Percentiles rank a stretch among this genome's conserved stretches.
Conservation (phyloP, 2,113 vertebrate species). For the Brachyhypopomus occidentalis region DNA sequence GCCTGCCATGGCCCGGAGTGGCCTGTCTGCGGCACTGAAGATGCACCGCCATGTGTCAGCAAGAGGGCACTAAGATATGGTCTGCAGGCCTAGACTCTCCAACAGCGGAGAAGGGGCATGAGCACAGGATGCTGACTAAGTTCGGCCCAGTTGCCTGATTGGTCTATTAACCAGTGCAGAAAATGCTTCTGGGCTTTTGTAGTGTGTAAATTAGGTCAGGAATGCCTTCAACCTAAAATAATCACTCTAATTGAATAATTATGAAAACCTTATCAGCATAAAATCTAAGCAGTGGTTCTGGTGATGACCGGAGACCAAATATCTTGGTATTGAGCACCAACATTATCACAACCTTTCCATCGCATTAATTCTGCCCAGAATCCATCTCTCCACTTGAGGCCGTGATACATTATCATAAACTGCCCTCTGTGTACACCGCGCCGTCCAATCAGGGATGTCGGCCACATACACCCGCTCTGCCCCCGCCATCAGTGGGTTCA, state of each 20-base stretch:
- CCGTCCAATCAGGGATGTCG: conserved; percentile 51
- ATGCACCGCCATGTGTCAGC: neutral
- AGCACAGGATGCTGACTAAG: conserved; percentile 28
- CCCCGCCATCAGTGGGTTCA: conserved; percentile 23
- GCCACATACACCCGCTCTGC: conserved; percentile 13
- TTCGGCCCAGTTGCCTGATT: conserved; percentile 33
- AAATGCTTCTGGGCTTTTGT: neutral
- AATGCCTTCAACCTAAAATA: neutral
- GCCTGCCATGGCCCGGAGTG: neutral
- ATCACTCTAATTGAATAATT: too few relatives aligned
- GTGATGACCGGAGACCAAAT: too few relatives aligned
- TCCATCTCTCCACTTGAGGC: conserved; percentile 72
- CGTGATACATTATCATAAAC: conserved; percentile 68
- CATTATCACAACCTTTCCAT: neutral
- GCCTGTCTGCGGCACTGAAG: conserved; percentile 37
- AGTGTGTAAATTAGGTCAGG: neutral
- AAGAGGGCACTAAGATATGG: conserved; percentile 34
- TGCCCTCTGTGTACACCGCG: conserved; percentile 82
- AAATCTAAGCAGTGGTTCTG: too few relatives aligned
- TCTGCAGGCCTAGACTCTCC: conserved; percentile 44
- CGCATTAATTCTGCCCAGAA: conserved; percentile 64
- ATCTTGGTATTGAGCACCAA: too few relatives aligned
- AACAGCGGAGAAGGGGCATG: conserved; percentile 38
- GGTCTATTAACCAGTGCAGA: neutral
- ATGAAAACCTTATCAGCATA: too few relatives aligned